Evolutionary conservation across 1,140 invertebrate species (phyloP).

Genomic region (Phymastichus coffea): DNA sequence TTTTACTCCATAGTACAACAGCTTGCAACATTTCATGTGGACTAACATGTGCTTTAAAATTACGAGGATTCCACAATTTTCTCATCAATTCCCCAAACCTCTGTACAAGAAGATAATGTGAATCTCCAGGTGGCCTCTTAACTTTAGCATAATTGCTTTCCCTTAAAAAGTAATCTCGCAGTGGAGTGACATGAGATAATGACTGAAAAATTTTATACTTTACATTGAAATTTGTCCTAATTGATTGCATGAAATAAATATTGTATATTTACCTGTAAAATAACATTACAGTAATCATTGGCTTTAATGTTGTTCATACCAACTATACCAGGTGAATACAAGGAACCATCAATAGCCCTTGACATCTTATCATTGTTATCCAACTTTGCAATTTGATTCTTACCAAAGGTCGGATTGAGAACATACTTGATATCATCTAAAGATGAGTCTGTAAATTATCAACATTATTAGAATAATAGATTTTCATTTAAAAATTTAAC

Average conservation of each 20-base stretch:
- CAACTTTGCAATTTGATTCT: conserved; percentile 76
- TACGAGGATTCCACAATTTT: conserved; percentile 98
- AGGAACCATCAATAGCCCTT: conserved; percentile 93
- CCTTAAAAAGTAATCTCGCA: conserved; percentile 92
- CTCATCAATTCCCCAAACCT: conserved; percentile 96
- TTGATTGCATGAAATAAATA: not conserved
- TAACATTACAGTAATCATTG: conserved; percentile 99
- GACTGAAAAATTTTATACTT: conserved; percentile 62
- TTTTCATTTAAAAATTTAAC: conserved; percentile 7
- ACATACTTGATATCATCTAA: conserved; percentile 99
- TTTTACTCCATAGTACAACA: conserved; percentile 97
- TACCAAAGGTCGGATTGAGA: conserved; percentile 93
- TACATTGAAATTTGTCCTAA: not conserved
- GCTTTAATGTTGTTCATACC: conserved; percentile 99
- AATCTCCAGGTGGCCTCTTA: conserved; percentile 90
- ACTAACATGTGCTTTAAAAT: conserved; percentile 99
- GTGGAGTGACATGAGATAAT: conserved; percentile 89
- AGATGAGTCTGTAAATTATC: conserved; percentile 78
- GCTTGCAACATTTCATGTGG: conserved; percentile 99
- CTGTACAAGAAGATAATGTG: conserved; percentile 87
- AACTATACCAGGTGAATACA: conserved; percentile 94
- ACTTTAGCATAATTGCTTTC: conserved; percentile 91
- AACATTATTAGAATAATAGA: conserved; percentile 23
- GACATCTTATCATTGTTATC: conserved; percentile 86
- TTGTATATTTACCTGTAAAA: conserved; percentile 75